A percentile compares a stretch with the other conserved stretches of the same genome.
phyloP scores from a whole-genome alignment of 2,888 invertebrate species.

The Oscheius onirici region DNA sequence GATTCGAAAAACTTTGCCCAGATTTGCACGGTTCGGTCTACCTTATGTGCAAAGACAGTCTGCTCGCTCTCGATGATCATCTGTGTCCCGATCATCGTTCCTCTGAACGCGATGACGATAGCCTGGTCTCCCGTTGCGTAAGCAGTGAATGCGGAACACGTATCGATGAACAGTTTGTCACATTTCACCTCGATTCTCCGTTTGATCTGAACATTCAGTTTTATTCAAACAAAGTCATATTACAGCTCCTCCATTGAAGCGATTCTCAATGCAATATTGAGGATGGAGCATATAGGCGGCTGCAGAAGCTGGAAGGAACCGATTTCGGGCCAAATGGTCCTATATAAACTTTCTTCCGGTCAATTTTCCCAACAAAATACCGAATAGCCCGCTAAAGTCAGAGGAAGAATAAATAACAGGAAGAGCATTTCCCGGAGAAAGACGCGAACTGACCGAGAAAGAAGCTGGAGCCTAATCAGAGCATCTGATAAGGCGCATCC shows the following conservation, averaged over 20 bases:
- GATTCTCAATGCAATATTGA: slow-evolving; percentile 17
- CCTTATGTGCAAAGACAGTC: slow-evolving; percentile 38
- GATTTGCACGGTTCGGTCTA: neutral
- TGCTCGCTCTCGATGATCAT: slow-evolving; percentile 45
- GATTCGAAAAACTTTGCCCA: neutral
- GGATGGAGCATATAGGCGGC: slow-evolving; percentile 31
- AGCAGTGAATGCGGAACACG: slow-evolving; percentile 50
- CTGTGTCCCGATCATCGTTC: slow-evolving; percentile 42
- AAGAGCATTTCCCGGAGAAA: neutral
- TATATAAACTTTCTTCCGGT: no score
- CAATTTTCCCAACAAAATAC: no score
- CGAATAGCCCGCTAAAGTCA: slow-evolving; percentile 5
- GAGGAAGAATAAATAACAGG: neutral
- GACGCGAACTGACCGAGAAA: no score
- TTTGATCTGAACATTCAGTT: slow-evolving; percentile 15
- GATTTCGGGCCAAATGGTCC: slow-evolving; percentile 19
- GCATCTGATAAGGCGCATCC: no score
- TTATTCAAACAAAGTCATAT: neutral
- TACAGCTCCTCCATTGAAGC: slow-evolving; percentile 22
- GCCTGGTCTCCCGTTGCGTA: slow-evolving; percentile 45
- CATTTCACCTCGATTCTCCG: slow-evolving; percentile 21
- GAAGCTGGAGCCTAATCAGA: no score
- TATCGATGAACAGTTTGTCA: slow-evolving; percentile 25
- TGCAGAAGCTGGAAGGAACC: slow-evolving; percentile 26
- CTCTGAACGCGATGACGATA: slow-evolving; percentile 45